Evolutionary conservation across 92 coral and sea anemone genomes (phyloP), one percentile per base, ranked within the genome.

Genomic region (Zoanthus gigantus): DNA sequence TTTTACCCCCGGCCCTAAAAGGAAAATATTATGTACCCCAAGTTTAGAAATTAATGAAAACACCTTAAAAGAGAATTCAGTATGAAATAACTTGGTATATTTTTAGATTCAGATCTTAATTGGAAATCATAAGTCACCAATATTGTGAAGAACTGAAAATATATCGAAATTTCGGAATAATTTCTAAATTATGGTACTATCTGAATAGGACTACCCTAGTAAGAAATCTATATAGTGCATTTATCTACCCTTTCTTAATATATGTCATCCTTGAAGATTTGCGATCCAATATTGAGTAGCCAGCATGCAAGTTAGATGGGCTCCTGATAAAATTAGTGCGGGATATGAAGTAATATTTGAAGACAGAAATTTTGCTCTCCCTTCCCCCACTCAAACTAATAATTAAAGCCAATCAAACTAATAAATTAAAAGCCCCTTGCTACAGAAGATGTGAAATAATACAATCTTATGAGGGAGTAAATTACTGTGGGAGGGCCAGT

Each of bases 221-320:
- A 52, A 52, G 7, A 52, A 52, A 52, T 52, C 56, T 52, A 52
- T 52, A 52, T 52, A 52, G 0, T 23, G 23, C 23, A 23, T 23
- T 23, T 23, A 52, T 52, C 56, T 52, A 52, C 56, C 56, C 56
- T 52, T 52, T 52, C 1, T 52, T 7, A 52, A 52, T 52, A 52
- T 0, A 52, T 52, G 56, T 52, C 56, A 52, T 52, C 56, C 56
- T 52, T 52, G 56, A 52, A 53, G 66, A 58, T 58, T 58, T 58
- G 66, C 17, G 8, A 11, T 58, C 6, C 66, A 0, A 58, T 58
- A 58, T 58, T 58, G 6, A 58, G 66, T 7, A 58, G 66, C 2
- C 66, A 58, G 66, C 66, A 58, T 58, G 66, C 66, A 58, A 58
- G 66, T 58, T 58, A 58, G 66, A 58, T 58, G 66, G 66, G 10